Base-by-base conservation (phyloP, 1,140 invertebrate genomes). In the Lasaia peninsularis region DNA sequence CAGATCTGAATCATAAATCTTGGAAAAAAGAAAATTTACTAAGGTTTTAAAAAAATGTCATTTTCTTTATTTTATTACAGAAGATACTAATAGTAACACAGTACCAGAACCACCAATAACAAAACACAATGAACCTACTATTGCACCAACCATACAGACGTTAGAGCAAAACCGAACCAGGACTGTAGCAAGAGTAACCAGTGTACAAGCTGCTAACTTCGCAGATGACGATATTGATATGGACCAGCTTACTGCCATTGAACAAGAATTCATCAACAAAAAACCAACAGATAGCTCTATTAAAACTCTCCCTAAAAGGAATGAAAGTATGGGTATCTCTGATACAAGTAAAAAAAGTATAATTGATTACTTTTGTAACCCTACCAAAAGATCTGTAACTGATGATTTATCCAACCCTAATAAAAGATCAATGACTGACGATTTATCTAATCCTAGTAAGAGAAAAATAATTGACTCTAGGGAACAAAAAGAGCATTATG, bases 221-320 rank as follows among this genome's bases (percentile, higher is more conserved):
- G 58, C 51, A 1, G 80, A 85, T 32, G 79, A 80, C 35, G 79
- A 81, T 10, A 73, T 85, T 48, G 78, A 85, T 24, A 31, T 81
- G 2, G 73, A 83, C n/a, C 67, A 80, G 66, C 16, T 85, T 20
- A 74, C 62, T 9, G 76, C 71, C 2, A 71, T 85, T 35, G 81
- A 85, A 67, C 73, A 69, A 2, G 62, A 79, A 64, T 56, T 73
- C 24, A 57, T 24, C 18, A 60, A 69, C 7, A 69, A 4, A 7
- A 28, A 28, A 28, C 8, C 24, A 4, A 28, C 24, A 6, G 8
- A 1, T 28, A 28, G 8, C 24, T 28, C 24, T 28, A 28, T 28
- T 28, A 7, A 28, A 28, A 28, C 24, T 28, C 1, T 7, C 24
- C 5, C 24, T 2, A 28, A 0, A 2, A 0, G 5, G 8, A 6